phyloP scores from a whole-genome alignment of 2,888 invertebrate species.

The Melanotus villosus region DNA sequence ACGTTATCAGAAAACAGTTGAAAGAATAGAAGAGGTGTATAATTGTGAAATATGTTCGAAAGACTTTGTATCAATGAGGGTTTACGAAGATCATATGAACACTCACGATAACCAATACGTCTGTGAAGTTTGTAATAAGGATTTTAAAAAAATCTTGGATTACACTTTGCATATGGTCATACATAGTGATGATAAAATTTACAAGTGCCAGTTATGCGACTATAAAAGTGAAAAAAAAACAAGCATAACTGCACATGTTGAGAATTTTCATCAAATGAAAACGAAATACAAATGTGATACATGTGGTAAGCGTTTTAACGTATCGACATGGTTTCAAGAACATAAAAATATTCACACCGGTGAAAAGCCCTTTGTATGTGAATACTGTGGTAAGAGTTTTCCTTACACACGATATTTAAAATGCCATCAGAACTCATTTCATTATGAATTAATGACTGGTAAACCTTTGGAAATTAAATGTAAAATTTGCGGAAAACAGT shows the following conservation, averaged over 20 bases:
- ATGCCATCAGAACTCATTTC: conserved; percentile 69
- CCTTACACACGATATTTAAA: conserved; percentile 71
- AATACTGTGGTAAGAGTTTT: conserved; percentile 71
- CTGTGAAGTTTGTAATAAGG: conserved; percentile 63
- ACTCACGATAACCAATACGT: conserved; percentile 65
- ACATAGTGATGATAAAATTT: conserved; percentile 61
- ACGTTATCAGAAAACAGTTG: too few species aligned
- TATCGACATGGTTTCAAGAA: conserved; percentile 66
- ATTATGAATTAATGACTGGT: conserved; percentile 57
- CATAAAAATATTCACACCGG: conserved; percentile 69
- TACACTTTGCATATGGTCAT: conserved; percentile 64
- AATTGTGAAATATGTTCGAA: conserved; percentile 65
- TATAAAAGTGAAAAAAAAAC: conserved; percentile 61
- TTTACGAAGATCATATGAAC: conserved; percentile 64
- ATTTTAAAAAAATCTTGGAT: conserved; percentile 64
- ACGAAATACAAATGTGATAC: conserved; percentile 67
- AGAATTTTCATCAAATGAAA: conserved; percentile 65
- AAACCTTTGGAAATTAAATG: conserved; percentile 66
- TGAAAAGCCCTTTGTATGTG: conserved; percentile 69
- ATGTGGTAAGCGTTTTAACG: conserved; percentile 68
- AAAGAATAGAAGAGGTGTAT: too few species aligned
- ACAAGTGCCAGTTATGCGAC: conserved; percentile 65
- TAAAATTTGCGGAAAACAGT: conserved; percentile 63
- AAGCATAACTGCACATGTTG: conserved; percentile 62
- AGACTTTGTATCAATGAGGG: conserved; percentile 59